phyloP scores from a whole-genome alignment of 2,113 vertebrate species.

The Astur gentilis region DNA sequence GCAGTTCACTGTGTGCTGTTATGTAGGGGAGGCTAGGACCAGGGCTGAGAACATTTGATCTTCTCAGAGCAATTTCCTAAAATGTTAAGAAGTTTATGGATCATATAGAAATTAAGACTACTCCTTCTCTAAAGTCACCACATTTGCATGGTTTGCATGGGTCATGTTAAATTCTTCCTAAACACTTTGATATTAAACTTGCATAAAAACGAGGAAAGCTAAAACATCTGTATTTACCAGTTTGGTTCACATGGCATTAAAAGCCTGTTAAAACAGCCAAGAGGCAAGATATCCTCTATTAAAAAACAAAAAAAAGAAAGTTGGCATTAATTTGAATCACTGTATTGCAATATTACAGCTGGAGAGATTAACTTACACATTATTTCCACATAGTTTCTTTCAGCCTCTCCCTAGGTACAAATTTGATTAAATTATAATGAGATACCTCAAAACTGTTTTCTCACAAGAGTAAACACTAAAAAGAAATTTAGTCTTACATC shows the following conservation, averaged over 20 bases:
- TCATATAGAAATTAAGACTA: background rate
- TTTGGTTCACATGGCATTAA: conserved; percentile 7
- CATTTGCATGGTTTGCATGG: background rate
- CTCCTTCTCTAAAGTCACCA: background rate
- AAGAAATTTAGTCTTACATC: conserved; percentile 5
- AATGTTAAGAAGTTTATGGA: background rate
- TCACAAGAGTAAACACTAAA: conserved; percentile 17
- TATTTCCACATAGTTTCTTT: conserved; percentile 23
- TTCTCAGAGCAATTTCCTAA: background rate
- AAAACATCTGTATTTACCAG: conserved; percentile 1
- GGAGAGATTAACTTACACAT: conserved; percentile 16
- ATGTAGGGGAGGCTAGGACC: background rate
- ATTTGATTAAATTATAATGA: conserved; percentile 49
- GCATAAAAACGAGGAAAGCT: background rate
- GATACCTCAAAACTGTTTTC: conserved; percentile 27
- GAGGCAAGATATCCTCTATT: background rate
- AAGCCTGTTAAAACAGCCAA: background rate
- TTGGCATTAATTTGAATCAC: conserved; percentile 33
- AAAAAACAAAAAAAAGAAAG: background rate
- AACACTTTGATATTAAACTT: background rate
- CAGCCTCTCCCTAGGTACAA: conserved; percentile 42
- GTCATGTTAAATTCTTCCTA: background rate
- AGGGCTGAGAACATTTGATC: background rate
- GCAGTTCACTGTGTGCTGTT: background rate
- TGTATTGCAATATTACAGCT: background rate